Evolutionary conservation across 2,797 vertebrate genomes (phyloP).

Genomic region (Lepilemur ruficaudatus): DNA sequence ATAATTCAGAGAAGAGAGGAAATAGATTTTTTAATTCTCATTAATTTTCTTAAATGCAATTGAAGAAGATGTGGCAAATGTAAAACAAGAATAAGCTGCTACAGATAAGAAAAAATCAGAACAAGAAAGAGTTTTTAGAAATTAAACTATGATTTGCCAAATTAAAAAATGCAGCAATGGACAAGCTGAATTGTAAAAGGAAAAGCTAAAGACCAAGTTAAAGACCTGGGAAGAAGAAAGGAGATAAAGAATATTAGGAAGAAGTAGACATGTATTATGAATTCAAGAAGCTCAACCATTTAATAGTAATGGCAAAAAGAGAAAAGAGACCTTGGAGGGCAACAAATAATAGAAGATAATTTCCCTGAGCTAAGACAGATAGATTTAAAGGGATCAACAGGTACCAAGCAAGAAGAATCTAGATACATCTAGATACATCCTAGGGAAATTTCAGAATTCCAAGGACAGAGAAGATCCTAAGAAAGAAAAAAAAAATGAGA

Average conservation of each 20-base stretch:
- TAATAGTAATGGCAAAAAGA: neutral
- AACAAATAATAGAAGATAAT: neutral
- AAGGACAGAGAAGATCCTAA: neutral
- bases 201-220: neutral
- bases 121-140: neutral
- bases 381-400: neutral
- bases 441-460: neutral
- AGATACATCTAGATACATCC: neutral
- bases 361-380: neutral
- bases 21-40: neutral
- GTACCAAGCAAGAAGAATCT: neutral
- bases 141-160: conserved; percentile 13
- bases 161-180: neutral
- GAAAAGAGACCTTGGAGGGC: neutral
- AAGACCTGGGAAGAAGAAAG: neutral
- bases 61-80: neutral
- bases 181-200: neutral
- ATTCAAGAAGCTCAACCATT: neutral
- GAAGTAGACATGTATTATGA: neutral
- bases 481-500: neutral
- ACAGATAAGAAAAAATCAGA: neutral
- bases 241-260: neutral
- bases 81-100: neutral
- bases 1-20: neutral
- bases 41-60: neutral